Base-by-base conservation (phyloP, 2,888 invertebrate genomes). In the Erynnis tages region DNA sequence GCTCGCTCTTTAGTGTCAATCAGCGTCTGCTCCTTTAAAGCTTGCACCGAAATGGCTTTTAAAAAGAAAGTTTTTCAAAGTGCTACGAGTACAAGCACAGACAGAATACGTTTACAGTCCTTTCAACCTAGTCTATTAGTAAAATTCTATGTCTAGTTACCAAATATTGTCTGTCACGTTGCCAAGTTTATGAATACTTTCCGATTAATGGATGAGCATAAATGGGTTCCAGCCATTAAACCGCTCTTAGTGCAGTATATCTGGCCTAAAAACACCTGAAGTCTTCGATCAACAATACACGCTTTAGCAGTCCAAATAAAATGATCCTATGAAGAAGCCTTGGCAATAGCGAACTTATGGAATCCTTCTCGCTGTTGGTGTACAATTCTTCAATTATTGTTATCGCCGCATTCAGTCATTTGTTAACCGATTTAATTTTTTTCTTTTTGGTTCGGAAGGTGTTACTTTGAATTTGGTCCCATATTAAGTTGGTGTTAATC, bases 61-160 rank as follows among this genome's bases (percentile, higher is more conserved):
- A 11, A 29, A 29, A 43, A 29, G 29, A 43, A 43, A 29, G 29
- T 29, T 17, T 41, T 41, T 41, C 17, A 41, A 41, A 41, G 7
- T 29, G 27, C 27, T 41, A 17, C 16, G 17, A 17, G 17, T 17
- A 35, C 29, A 41, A 29, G 41, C 41, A 19, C 41, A 41, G 41
- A 41, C 27, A 29, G 29, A 41, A 41, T 41, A 41, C 17, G 41
- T 27, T 41, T 29, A 29, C 17, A 41, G 13, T 29, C 41, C 41
- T 41, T 29, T 41, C 29, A 41, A 41, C 10, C 41, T 19, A 41
- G 41, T 41, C 40, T 41, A 41, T 41, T 41, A 41, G 25, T 27
- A 16, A 25, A 41, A 27, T 25, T 41, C 25, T 27, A 27, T 14
- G 16, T 27, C 27, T 27, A 41, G 40, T 41, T 41, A 27, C 25